Base-by-base conservation (phyloP, 2,888 invertebrate genomes). In the Endotricha flammealis region DNA sequence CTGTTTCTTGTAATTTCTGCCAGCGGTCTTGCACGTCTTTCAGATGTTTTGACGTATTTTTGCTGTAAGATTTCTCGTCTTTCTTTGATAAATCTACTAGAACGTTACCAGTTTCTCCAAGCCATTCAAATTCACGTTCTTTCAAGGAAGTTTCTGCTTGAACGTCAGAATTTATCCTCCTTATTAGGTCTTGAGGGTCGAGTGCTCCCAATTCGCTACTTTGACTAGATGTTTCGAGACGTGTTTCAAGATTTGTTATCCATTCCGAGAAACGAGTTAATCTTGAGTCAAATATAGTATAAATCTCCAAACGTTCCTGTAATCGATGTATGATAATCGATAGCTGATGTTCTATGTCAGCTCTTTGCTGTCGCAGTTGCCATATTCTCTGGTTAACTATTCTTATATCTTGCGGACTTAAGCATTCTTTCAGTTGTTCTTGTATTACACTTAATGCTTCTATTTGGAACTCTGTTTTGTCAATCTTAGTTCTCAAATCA, bases 341-440 rank as follows among this genome's bases (percentile, higher is more conserved):
- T 1, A 96, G 76, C 62, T 94, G 93, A 53, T 94, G 92, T 53
- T 95, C 93, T 2, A 95, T 72, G 51, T 96, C 95, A 0, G 91
- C 91, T 48, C 95, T 92, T 54, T 94, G 93, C 62, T 96, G 95
- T 72, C 91, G 89, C 34, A 95, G 71, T 41, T 95, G 88, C 90
- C 94, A 93, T 44, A 92, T 89, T 47, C 90, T 90, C 64, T 95
- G 95, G 50, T 91, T 91, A 30, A 95, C 90, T 8, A 91, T 86
- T 64, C 95, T 93, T 74, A 95, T 92, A 60, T 96, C 96, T 29
- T 91, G 90, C 0, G 95, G 94, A 66, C 94, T 94, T 3, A 96
- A 87, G 53, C 93, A 94, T 64, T 95, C 95, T 56, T 95, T 94
- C 2, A 96, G 80, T 69, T 95, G 92, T 66, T 95, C 95, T 53